phyloP scores from a whole-genome alignment of 1,140 invertebrate species.

The Drosophila watanabei region DNA sequence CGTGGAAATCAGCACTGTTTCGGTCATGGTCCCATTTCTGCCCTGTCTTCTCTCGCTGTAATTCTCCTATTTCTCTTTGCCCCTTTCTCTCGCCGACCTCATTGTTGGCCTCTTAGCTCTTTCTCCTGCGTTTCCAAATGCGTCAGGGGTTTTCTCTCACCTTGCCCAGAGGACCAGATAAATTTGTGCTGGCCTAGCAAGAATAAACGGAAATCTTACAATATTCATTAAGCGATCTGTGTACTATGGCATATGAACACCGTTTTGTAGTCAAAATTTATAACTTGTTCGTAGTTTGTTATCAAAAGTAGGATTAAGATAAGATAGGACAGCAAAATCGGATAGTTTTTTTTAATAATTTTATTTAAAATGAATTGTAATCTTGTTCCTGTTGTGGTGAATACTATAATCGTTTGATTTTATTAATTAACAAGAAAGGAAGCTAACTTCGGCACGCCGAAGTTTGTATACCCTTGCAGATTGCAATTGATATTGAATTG shows the following conservation, averaged over 20 bases:
- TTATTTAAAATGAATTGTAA: no score
- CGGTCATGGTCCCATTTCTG: slow-evolving; percentile 72
- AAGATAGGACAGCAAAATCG: no score
- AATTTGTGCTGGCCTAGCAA: background rate
- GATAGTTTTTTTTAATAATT: no score
- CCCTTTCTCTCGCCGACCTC: slow-evolving; percentile 10
- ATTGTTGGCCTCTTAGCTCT: slow-evolving; percentile 34
- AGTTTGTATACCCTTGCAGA: no score
- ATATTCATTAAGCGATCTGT: background rate
- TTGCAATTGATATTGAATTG: no score
- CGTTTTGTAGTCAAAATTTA: background rate
- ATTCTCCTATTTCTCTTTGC: slow-evolving; percentile 13
- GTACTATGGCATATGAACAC: background rate
- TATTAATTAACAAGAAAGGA: no score
- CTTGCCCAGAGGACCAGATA: slow-evolving; percentile 16
- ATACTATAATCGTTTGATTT: no score
- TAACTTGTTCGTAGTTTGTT: background rate
- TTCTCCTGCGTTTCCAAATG: slow-evolving; percentile 15
- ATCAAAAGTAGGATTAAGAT: no score
- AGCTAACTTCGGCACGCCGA: no score
- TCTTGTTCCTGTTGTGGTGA: no score
- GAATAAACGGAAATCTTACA: slow-evolving; percentile 2
- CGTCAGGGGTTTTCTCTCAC: slow-evolving; percentile 32
- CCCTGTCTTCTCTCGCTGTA: slow-evolving; percentile 49
- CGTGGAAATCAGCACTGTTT: slow-evolving; percentile 21